Evolutionary conservation across 2,888 invertebrate species (phyloP).

Genomic region (Acrobasis suavella): DNA sequence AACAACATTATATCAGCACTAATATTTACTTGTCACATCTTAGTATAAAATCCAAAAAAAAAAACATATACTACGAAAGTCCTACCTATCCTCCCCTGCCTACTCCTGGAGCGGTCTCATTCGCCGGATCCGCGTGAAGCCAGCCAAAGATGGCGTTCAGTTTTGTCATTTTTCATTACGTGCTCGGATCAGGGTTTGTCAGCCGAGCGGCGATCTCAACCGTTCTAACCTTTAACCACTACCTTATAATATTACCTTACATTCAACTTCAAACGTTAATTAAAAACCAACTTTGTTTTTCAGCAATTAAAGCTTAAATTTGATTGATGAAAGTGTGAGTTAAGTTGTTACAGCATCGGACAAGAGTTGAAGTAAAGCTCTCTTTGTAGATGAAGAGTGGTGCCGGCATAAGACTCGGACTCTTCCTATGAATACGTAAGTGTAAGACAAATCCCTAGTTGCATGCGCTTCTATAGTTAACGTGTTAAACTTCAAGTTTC

Average conservation of each 20-base stretch:
- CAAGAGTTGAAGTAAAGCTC: conserved; percentile 56
- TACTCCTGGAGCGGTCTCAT: conserved; percentile 33
- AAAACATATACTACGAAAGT: conserved; percentile 17
- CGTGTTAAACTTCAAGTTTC: conserved; percentile 11
- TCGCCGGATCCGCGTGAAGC: conserved; percentile 43
- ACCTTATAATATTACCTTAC: conserved; percentile 25
- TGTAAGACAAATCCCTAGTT: conserved; percentile 57
- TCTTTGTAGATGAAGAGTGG: conserved; percentile 66
- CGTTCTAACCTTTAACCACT: conserved; percentile 54
- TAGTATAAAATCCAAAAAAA: conserved; percentile 3
- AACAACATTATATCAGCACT: too few relatives aligned
- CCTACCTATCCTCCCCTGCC: conserved; percentile 12
- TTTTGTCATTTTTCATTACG: conserved; percentile 87
- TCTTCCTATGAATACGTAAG: conserved; percentile 70
- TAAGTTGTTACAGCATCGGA: conserved; percentile 30
- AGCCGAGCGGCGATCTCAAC: conserved; percentile 59
- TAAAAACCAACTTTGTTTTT: conserved; percentile 31
- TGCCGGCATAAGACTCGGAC: conserved; percentile 62
- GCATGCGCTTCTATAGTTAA: conserved; percentile 31
- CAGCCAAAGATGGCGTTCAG: conserved; percentile 50
- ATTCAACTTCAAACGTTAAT: conserved; percentile 12
- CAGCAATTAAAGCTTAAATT: conserved; percentile 26
- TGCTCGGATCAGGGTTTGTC: conserved; percentile 85
- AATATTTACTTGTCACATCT: too few relatives aligned
- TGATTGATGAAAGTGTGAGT: background rate